A percentile compares a stretch with the other conserved stretches of the same genome.
Conservation (phyloP, 2,888 invertebrate genomes). For the Drosophila birchii region DNA sequence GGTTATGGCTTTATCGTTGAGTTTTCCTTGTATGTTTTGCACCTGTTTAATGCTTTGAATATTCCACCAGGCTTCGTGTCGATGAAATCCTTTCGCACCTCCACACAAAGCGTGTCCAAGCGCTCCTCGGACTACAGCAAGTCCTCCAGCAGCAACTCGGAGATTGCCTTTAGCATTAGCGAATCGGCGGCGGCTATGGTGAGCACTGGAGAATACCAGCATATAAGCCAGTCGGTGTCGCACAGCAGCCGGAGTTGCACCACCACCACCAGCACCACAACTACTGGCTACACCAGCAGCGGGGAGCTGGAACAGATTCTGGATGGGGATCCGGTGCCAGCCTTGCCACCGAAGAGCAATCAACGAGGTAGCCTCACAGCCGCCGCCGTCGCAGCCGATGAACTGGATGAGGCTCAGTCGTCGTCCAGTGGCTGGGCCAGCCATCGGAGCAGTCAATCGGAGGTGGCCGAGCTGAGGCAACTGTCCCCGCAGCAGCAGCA, state of each 20-base stretch:
- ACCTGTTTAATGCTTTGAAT: not conserved
- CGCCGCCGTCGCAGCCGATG: constrained; percentile 86
- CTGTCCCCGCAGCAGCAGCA: constrained; percentile 63
- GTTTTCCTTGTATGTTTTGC: too few species aligned
- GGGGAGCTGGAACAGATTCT: constrained; percentile 47
- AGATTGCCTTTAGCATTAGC: constrained; percentile 74
- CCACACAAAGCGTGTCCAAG: constrained; percentile 87
- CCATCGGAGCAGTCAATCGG: constrained; percentile 39
- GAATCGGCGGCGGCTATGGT: constrained; percentile 55
- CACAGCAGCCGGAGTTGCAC: constrained; percentile 30
- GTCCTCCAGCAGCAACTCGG: constrained; percentile 81
- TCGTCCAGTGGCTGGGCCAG: constrained; percentile 64
- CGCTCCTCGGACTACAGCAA: constrained; percentile 87
- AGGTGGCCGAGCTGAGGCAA: constrained; percentile 84
- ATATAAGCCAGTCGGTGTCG: constrained; percentile 51
- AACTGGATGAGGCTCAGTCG: constrained; percentile 83
- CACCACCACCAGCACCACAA: constrained; percentile 32
- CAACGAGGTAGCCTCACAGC: constrained; percentile 68
- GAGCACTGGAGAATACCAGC: constrained; percentile 61
- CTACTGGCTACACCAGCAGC: constrained; percentile 28
- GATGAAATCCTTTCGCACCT: constrained; percentile 87
- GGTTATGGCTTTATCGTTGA: constrained; percentile 10
- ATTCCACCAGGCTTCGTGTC: constrained; percentile 86
- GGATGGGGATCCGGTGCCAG: constrained; percentile 60
- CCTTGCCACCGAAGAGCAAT: constrained; percentile 65